These are phyloP conservation scores for Taenioides sp. DNA, from an alignment of 2,797 vertebrate genomes.

Conservation along the genomic window DNA sequence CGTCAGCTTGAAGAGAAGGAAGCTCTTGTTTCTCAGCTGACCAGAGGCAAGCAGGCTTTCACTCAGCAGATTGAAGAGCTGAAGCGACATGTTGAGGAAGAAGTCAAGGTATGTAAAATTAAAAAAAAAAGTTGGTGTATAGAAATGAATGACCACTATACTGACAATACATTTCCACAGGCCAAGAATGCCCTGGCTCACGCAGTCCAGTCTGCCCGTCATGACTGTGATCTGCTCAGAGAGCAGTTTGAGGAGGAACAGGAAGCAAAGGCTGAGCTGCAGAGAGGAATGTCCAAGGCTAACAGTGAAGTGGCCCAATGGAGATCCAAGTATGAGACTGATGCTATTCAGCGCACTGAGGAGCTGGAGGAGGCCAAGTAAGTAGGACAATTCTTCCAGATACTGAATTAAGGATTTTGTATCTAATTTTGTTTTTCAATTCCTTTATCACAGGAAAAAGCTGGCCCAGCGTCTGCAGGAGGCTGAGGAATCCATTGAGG, in stretches of 20 bases:
- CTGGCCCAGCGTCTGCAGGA: slow-evolving; percentile 85
- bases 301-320: slow-evolving; percentile 82
- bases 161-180: background rate
- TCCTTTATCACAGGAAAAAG: slow-evolving; percentile 76
- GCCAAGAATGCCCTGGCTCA: slow-evolving; percentile 56
- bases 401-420: background rate
- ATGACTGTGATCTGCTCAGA: slow-evolving; percentile 79
- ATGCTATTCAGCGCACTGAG: slow-evolving; percentile 80
- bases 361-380: slow-evolving; percentile 84
- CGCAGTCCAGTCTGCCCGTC: slow-evolving; percentile 75
- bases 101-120: slow-evolving; percentile 59
- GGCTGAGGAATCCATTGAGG: slow-evolving; percentile 82
- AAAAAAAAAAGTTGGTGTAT: background rate
- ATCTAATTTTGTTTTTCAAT: background rate
- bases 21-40: slow-evolving; percentile 84
- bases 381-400: slow-evolving; percentile 15
- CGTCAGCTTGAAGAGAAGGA: slow-evolving; percentile 84
- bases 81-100: slow-evolving; percentile 84
- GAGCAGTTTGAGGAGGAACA: slow-evolving; percentile 81
- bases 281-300: slow-evolving; percentile 77
- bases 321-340: slow-evolving; percentile 80
- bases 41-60: slow-evolving; percentile 85
- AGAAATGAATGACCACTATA: background rate
- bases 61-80: slow-evolving; percentile 89
- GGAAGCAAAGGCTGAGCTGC: slow-evolving; percentile 76